Base-by-base conservation (phyloP, 2,888 invertebrate genomes). In the Limnephilus rhombicus region DNA sequence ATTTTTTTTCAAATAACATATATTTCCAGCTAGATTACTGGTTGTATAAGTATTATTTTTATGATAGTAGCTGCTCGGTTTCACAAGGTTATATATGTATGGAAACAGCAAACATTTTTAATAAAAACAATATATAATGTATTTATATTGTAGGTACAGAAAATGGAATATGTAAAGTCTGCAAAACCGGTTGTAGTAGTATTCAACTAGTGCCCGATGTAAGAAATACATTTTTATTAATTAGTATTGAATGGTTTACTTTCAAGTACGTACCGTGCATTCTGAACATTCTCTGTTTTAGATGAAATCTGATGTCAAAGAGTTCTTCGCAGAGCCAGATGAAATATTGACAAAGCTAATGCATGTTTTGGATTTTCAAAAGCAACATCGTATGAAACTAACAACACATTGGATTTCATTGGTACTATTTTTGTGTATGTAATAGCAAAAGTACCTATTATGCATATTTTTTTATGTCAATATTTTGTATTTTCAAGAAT, bases 271-370 rank as follows among this genome's bases (percentile, higher is more conserved):
- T 83, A 31, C 7, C 34, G 24, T 31, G 18, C 18, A 37, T 83
- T 83, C 83, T 31, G 37, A 90, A 90, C 24, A 81, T 37, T 80
- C 49, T 18, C 0, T 82, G 18, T 24, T 93, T 90, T 88, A 96
- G 96, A 96, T 96, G 96, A 96, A 96, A 94, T 95, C 95, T 94
- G 96, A 96, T 93, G 95, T 96, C 93, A 96, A 96, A 95, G 96
- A 96, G 94, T 96, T 96, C 94, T 96, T 96, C 94, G 96, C 96
- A 83, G 96, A 96, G 93, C 96, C 96, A 4, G 96, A 96, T 94
- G 96, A 96, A 94, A 95, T 96, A 93, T 95, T 96, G 92, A 95
- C 95, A 94, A 96, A 96, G 94, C 95, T 95, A 92, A 95, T 95
- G 94, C 95, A 96, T 94, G 96, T 96, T 93, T 94, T 96, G 94